Evolutionary conservation across 2,113 vertebrate species (phyloP), one percentile per base, ranked within the genome.

Genomic region (Prionailurus bengalensis): DNA sequence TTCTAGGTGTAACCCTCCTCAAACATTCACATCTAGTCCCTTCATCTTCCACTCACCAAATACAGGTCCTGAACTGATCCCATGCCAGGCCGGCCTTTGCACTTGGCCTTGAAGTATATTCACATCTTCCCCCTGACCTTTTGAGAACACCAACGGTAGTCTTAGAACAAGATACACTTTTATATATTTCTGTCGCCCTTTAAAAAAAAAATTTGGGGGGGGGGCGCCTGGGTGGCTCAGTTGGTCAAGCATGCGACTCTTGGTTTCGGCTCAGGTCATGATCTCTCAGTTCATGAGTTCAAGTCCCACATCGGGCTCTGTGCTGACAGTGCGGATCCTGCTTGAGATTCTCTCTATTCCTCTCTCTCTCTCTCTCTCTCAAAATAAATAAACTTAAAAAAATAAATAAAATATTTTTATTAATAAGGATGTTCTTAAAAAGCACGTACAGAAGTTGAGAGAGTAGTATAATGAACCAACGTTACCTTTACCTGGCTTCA

Each of bases 361-460:
- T 12, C 48, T 51, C 48, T 51, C 51, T 51, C 51, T 36, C 36
- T 51, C 51, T 51, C 51, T 51, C 51, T 51, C 51, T 51, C 51
- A 51, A 51, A 51, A 51, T 51, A 51, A 51, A 51, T 51, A 51
- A 51, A 51, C 51, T 51, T 51, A 13, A 51, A 51, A 51, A 51
- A 11, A 51, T 14, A 51, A 51, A 51, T 51, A 14, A 51, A 80
- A 42, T 39, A 70, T 21, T 71, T 73, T 51, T 65, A 82, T 65
- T 48, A 84, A 58, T 48, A 84, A 58, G 27, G 51, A 94, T 94
- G 74, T 33, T 79, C 73, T 95, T 70, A 61, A 66, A 95, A 95
- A 90, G 10, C 61, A 84, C 23, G 65, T 31, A 87, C 19, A 91
- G 74, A 95, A 93, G 65, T 51, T 36, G 23, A 78, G 45, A 84